A percentile compares a stretch with the other conserved stretches of the same genome.
Conservation (phyloP, 2,113 vertebrate genomes). For the Mesoclemmys tuberculata region DNA sequence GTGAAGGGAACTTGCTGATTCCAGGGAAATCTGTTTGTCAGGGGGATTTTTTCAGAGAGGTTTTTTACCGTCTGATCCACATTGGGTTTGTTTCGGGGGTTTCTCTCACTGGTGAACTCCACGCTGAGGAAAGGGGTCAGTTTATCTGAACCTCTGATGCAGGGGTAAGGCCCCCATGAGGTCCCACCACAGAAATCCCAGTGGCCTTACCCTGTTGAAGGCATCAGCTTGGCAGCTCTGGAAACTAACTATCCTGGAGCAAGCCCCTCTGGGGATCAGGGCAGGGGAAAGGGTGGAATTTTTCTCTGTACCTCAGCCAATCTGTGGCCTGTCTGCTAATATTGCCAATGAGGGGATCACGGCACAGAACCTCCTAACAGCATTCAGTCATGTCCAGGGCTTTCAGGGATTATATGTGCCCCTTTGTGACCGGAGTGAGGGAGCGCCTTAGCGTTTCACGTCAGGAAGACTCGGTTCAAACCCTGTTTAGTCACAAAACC, state of each 20-base stretch:
- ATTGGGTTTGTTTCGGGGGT: neutral
- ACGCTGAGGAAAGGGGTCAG: neutral
- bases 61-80: neutral
- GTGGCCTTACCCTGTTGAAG: rapidly evolving
- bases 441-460: neutral
- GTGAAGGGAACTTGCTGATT: neutral
- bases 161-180: neutral
- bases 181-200: neutral
- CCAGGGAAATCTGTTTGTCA: neutral
- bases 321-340: neutral
- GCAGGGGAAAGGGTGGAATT: too few species aligned
- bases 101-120: neutral
- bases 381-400: neutral
- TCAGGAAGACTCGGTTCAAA: neutral
- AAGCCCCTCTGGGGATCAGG: neutral
- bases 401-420: neutral
- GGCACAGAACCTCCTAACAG: neutral
- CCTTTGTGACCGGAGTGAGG: neutral
- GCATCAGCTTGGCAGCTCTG: neutral
- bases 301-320: neutral
- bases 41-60: neutral
- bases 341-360: neutral
- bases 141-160: neutral
- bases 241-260: neutral
- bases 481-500: neutral